phyloP scores from a whole-genome alignment of 2,113 vertebrate genomes.

The Acinonyx jubatus region DNA sequence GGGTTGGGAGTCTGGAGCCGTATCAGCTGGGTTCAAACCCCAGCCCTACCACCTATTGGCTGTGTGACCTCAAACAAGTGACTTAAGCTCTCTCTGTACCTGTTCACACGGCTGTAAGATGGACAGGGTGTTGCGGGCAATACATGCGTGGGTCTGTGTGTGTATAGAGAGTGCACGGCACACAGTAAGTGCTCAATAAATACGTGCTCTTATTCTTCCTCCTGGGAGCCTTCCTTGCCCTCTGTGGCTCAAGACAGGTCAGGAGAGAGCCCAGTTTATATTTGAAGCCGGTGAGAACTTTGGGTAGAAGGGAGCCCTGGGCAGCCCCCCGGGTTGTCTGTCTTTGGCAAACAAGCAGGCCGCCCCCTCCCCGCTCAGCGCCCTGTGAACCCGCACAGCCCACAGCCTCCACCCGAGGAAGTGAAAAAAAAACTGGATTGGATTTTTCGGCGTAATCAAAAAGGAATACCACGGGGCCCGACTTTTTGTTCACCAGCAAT shows the following conservation, averaged over 20 bases:
- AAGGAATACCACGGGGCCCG: constrained; percentile 3
- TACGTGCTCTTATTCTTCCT: not conserved
- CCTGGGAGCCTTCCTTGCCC: not conserved
- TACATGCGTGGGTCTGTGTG: not conserved
- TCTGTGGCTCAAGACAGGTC: not conserved
- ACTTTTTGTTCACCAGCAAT: constrained; percentile 18
- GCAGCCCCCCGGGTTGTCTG: not conserved
- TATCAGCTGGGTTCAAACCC: not conserved
- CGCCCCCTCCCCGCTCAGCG: fast-evolving
- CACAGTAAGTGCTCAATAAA: not conserved
- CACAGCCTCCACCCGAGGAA: constrained; percentile 32
- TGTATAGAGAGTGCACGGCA: fast-evolving
- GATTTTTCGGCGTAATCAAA: constrained; percentile 42
- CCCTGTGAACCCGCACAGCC: not conserved
- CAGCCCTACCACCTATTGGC: not conserved
- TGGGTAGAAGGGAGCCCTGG: not conserved
- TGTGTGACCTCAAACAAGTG: not conserved
- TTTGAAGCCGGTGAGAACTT: not conserved
- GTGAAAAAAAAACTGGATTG: constrained; percentile 66
- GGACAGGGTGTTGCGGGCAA: not conserved
- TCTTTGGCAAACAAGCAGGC: not conserved
- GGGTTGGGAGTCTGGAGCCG: not conserved
- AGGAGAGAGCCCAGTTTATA: not conserved
- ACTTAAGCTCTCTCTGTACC: not conserved
- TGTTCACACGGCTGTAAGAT: fast-evolving